Evolutionary conservation across 2,888 invertebrate species (phyloP), one percentile per base, ranked within the genome.

Genomic region (Apoda limacodes): DNA sequence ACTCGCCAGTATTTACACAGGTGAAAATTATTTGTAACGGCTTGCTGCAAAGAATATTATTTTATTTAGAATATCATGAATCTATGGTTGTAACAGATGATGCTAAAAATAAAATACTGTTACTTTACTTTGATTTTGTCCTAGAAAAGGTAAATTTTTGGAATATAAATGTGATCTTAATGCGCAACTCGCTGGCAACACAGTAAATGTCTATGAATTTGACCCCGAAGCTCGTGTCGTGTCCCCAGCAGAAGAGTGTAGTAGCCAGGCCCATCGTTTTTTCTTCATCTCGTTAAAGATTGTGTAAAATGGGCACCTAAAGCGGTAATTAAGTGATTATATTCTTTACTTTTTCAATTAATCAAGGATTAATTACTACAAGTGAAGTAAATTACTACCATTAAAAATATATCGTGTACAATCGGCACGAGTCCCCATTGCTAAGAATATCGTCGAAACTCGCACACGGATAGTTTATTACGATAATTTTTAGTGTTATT

Each of bases 201-300:
- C 74, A 60, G 43, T n/a, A 52, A 51, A 59, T 71, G 70, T 81
- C 80, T 80, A 78, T 78, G 80, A 78, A 63, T 78, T 80, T 81
- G 81, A 81, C 81, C 81, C 76, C 81, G 76, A 74, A 72, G 76
- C 76, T 76, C 71, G 72, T 78, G 74, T 76, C 68, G 72, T 78
- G 74, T 76, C 68, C 74, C 64, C 69, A 74, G 71, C 71, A 70
- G 69, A 67, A 67, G 69, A 68, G 72, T 70, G 74, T 60, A 65
- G 70, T 70, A 74, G 76, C 76, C 60, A 60, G 70, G 76, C 76
- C 78, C 74, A 74, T 70, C 68, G 65, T 65, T 70, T 76, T 72
- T 69, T 72, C 64, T 72, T 70, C 71, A 66, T 66, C 64, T 60
- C 56, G 62, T 63, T 60, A 55, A 62, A 69, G 60, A 63, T 60